Evolutionary conservation across 2,113 vertebrate species (phyloP).

Genomic region (Coregonus clupeaformis): DNA sequence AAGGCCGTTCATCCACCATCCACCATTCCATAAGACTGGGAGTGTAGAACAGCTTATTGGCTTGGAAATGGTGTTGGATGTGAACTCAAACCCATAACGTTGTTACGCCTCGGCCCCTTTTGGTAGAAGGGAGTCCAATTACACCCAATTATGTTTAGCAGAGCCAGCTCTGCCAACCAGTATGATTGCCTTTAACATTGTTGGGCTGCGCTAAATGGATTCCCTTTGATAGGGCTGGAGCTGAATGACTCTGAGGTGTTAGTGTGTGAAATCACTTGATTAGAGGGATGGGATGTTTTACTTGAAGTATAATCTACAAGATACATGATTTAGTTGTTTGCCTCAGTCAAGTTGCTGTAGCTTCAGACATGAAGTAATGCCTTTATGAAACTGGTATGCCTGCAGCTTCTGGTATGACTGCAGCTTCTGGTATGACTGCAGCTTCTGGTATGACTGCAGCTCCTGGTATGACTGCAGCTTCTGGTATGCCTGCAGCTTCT

Average conservation of each 20-base stretch:
- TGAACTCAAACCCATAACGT: neutral
- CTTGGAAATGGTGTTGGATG: conserved; percentile 13
- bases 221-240: conserved; percentile 33
- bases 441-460: no score
- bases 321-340: neutral
- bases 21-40: conserved; percentile 6
- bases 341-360: neutral
- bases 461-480: no score
- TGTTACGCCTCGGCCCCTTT: conserved; percentile 12
- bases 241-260: conserved; percentile 39
- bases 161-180: conserved; percentile 12
- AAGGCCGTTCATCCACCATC: conserved; percentile 14
- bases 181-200: conserved; percentile 36
- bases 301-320: no score
- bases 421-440: no score
- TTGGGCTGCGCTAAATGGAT: conserved; percentile 26
- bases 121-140: conserved; percentile 13
- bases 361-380: neutral
- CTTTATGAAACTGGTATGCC: no score
- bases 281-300: neutral
- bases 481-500: no score
- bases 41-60: conserved; percentile 7
- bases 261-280: conserved; percentile 35
- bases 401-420: neutral
- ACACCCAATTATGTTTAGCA: conserved; percentile 48